Conservation (phyloP, 2,797 vertebrate species). For the Phoxinus dragarum region DNA sequence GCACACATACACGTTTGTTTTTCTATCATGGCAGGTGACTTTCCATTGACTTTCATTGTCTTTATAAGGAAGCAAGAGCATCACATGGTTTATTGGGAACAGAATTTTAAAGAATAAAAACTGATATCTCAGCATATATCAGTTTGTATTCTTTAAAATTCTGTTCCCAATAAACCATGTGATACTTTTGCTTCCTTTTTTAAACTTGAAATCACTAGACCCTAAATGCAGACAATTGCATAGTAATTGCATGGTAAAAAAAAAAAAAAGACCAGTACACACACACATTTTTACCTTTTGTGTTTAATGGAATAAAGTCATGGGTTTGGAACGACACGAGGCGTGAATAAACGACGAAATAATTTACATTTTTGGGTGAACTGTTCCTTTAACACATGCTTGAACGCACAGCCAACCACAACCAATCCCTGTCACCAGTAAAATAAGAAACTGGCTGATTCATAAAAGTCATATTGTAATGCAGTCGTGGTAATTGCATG, state of each 20-base stretch:
- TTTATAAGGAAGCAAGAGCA: background rate
- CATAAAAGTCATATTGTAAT: conserved; percentile 63
- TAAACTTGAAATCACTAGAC: background rate
- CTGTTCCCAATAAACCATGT: background rate
- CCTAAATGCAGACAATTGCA: background rate
- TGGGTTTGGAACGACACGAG: background rate
- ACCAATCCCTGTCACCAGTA: conserved; percentile 1
- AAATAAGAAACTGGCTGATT: conserved; percentile 39
- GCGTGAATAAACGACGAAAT: background rate
- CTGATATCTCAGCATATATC: background rate
- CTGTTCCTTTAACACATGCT: conserved; percentile 15
- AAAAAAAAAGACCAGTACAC: background rate
- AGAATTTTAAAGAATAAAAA: conserved; percentile 4
- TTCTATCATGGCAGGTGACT: conserved; percentile 1
- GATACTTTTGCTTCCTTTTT: background rate
- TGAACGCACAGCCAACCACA: conserved; percentile 27
- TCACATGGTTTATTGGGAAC: background rate
- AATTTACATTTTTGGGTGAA: background rate
- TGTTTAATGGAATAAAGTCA: background rate
- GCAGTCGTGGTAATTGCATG: conserved; percentile 60
- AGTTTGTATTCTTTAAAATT: conserved; percentile 16
- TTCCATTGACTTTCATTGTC: conserved; percentile 15
- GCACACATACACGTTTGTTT: conserved; percentile 3
- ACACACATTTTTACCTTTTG: background rate
- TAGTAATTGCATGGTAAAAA: background rate